These are phyloP conservation scores for Zeus faber DNA, from an alignment of 2,113 vertebrate genomes.

Conservation along the genomic window DNA sequence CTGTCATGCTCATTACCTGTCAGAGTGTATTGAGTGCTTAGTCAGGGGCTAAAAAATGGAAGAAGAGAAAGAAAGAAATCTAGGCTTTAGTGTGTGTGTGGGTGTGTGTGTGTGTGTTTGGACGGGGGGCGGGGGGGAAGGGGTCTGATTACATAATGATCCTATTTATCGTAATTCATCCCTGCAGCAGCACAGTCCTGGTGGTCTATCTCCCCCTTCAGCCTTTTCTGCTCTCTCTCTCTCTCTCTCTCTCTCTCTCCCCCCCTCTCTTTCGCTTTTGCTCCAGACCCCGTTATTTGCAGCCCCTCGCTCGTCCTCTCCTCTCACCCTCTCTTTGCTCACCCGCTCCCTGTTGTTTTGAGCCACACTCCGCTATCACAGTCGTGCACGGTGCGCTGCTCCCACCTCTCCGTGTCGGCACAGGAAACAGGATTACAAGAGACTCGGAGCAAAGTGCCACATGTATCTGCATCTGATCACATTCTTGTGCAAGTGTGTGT, in stretches of 20 bases:
- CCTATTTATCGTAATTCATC: neutral
- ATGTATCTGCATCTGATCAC: neutral
- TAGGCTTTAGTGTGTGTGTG: neutral
- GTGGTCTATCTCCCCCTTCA: neutral
- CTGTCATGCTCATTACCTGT: no score
- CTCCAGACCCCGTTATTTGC: neutral
- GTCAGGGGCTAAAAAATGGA: neutral
- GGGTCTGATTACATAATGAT: slow-evolving; percentile 3
- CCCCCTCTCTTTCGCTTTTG: neutral
- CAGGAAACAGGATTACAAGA: no score
- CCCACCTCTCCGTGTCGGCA: neutral
- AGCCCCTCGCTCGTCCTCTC: neutral
- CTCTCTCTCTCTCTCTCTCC: slow-evolving; percentile 1
- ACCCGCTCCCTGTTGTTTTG: neutral
- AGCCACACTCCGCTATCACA: neutral
- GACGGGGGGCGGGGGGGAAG: no score
- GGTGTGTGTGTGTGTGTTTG: neutral
- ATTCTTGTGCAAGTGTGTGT: neutral
- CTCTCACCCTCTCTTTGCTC: neutral
- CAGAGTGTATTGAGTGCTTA: no score
- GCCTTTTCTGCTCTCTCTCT: no score
- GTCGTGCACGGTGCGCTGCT: neutral
- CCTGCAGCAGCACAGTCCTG: neutral
- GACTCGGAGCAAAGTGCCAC: no score
- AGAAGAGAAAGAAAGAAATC: no score